Evolutionary conservation across 1,140 invertebrate genomes (phyloP), one percentile per base, ranked within the genome.

Genomic region (Platyura marginata): DNA sequence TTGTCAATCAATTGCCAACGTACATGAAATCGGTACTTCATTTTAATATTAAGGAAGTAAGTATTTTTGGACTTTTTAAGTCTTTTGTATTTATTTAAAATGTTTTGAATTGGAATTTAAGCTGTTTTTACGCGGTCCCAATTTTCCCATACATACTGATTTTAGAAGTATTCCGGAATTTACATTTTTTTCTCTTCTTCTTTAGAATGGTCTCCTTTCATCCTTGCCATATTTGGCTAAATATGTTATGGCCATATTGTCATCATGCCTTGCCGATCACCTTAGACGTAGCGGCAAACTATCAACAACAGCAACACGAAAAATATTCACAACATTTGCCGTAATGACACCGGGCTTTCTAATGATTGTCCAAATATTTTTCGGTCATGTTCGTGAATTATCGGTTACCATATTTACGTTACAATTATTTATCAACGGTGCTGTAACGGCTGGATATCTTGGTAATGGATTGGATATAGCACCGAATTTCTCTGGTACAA

Each of bases 21-120:
- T 98, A 92, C 61, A 83, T 96, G 75, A 84, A 89, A 53, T 75
- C 81, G 53, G 84, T 95, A 41, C 67, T 96, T 8, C 68, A 82
- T 49, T 92, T 82, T 53, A 74, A 90, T 53, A 86, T 95, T 47
- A 83, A 90, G 63, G 67, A 79, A 62, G 85, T 88, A 60, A 67
- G 63, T 63, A 23, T 36, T 23, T 19, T 41, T 37, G 13, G 25
- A 29, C 13, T 29, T 29, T 29, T 8, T 29, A 13, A 29, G 6
- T 29, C 25, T 13, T 29, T 29, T 13, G 25, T 29, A 29, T 29
- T 29, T 29, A 8, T 29, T 29, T 29, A 8, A 29, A 29, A 29
- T 29, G 25, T 29, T 13, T 8, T 13, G 25, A 29, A 29, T 13
- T 29, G 6, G 13, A 29, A 29, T 29, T 29, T 29, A 29, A 8